Conservation (phyloP, 2,113 vertebrate genomes). For the Indicator indicator region DNA sequence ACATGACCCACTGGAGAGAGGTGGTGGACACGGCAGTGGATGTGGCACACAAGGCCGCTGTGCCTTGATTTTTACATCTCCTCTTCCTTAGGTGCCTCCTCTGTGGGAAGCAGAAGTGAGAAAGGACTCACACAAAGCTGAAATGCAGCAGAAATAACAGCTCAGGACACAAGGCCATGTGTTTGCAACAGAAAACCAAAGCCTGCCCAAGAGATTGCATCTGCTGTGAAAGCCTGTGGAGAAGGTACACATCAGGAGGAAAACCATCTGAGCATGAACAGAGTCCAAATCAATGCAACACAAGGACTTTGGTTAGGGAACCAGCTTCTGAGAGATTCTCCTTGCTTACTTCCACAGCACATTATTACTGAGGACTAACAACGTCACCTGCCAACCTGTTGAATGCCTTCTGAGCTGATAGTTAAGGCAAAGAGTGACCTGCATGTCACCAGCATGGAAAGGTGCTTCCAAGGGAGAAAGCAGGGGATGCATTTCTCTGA, state of each 20-base stretch:
- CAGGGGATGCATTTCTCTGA: background rate
- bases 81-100: background rate
- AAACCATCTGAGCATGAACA: background rate
- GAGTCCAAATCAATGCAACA: background rate
- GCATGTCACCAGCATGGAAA: accelerated
- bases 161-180: background rate
- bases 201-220: background rate
- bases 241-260: background rate
- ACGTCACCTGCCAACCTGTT: background rate
- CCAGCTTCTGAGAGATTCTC: background rate
- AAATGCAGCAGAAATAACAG: accelerated
- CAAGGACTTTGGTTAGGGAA: background rate
- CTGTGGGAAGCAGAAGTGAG: background rate
- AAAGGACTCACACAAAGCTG: background rate
- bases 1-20: background rate
- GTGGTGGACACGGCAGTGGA: accelerated
- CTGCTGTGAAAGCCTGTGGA: background rate
- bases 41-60: accelerated
- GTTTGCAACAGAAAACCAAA: background rate
- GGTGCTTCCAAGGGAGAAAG: background rate
- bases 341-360: background rate
- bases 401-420: background rate
- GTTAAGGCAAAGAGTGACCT: background rate
- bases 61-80: background rate
- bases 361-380: background rate